Evolutionary conservation across 1,140 invertebrate species (phyloP).

Genomic region (Drosophila littoralis): DNA sequence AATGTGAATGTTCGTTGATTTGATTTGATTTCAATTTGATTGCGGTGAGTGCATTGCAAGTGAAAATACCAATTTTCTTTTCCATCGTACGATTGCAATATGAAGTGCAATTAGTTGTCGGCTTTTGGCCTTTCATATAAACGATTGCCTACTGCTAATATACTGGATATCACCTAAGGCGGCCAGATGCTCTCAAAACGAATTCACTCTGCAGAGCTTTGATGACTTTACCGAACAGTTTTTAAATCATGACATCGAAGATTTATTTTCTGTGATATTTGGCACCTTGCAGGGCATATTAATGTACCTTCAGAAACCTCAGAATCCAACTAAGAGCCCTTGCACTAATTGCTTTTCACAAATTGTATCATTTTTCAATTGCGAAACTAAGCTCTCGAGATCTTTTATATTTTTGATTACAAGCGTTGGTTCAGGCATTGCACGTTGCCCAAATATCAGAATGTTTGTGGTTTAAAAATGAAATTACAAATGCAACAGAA

Average conservation of each 20-base stretch:
- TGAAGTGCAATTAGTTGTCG: conserved; percentile 10
- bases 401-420: neutral
- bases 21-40: conserved; percentile 45
- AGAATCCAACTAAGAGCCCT: too few relatives aligned
- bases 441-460: neutral
- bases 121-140: neutral
- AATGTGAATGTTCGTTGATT: conserved; percentile 39
- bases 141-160: neutral
- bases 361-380: neutral
- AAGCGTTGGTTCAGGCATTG: neutral
- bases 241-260: too few relatives aligned
- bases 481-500: conserved; percentile 3
- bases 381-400: neutral
- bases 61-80: neutral
- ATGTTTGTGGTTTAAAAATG: conserved; percentile 1
- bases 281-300: too few relatives aligned
- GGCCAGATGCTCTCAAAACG: too few relatives aligned
- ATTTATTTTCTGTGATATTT: too few relatives aligned
- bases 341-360: neutral
- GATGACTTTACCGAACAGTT: too few relatives aligned
- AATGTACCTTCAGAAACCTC: too few relatives aligned
- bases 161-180: too few relatives aligned
- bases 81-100: neutral
- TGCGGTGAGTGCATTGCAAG: conserved; percentile 10
- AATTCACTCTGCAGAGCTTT: too few relatives aligned